A percentile compares a stretch with the other conserved stretches of the same genome.
These are phyloP conservation scores for Nycticryphes semicollaris DNA, from an alignment of 2,113 vertebrate species.

Conservation along the genomic window DNA sequence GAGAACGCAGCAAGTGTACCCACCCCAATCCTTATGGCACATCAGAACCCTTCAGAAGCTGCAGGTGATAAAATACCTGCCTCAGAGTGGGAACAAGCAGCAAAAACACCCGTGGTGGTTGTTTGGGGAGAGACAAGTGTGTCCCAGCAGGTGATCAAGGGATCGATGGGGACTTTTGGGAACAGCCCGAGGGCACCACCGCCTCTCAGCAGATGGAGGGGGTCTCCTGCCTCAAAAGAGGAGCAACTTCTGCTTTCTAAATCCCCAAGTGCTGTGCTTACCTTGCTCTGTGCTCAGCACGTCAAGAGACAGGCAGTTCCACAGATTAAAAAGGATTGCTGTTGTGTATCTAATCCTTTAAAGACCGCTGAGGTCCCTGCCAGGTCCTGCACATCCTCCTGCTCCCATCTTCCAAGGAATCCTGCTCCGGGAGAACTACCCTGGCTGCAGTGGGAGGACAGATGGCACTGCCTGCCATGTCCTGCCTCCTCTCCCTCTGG, in stretches of 20 bases:
- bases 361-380: not conserved
- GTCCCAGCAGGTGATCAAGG: not conserved
- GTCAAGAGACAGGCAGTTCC: not conserved
- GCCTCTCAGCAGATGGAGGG: not conserved
- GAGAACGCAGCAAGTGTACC: not conserved
- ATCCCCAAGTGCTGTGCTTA: not conserved
- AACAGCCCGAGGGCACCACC: not conserved
- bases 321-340: not conserved
- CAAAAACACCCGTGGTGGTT: not conserved
- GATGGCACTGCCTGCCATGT: rapidly evolving
- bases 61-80: conserved; percentile 10
- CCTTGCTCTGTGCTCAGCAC: not conserved
- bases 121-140: not conserved
- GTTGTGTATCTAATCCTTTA: rapidly evolving
- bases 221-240: not conserved
- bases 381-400: not conserved
- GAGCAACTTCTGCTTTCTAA: not conserved
- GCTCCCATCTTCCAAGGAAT: not conserved
- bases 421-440: not conserved
- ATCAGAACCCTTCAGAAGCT: not conserved
- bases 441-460: not conserved
- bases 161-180: not conserved
- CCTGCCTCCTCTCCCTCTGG: not conserved
- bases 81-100: no score
- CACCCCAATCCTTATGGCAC: not conserved